Conservation (phyloP, 2,113 vertebrate species). For the Oryctolagus cuniculus region mOryCun1.1 NC_091437.1:15047501-15048000, state of each 20-base stretch:
- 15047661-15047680: neutral
- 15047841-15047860: neutral
- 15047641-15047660: neutral
- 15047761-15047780: neutral
- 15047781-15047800: neutral
- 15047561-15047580: neutral
- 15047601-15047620: neutral
- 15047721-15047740: slow-evolving; percentile 1
- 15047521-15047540: neutral
- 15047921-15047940: neutral
- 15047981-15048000: neutral
- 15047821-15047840: neutral
- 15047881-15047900: neutral
- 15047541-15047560: slow-evolving; percentile 32
- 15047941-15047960: neutral
- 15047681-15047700: neutral
- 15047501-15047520: slow-evolving; percentile 51
- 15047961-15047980: neutral
- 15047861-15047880: neutral
- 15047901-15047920: neutral
- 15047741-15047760: slow-evolving; percentile 26
- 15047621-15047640: neutral
- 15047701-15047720: slow-evolving; percentile 5
- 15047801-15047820: neutral
- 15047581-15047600: neutral